These are phyloP conservation scores for Muricea muricata DNA, from an alignment of 92 coral and sea anemone genomes.

Conservation along the genomic window DNA sequence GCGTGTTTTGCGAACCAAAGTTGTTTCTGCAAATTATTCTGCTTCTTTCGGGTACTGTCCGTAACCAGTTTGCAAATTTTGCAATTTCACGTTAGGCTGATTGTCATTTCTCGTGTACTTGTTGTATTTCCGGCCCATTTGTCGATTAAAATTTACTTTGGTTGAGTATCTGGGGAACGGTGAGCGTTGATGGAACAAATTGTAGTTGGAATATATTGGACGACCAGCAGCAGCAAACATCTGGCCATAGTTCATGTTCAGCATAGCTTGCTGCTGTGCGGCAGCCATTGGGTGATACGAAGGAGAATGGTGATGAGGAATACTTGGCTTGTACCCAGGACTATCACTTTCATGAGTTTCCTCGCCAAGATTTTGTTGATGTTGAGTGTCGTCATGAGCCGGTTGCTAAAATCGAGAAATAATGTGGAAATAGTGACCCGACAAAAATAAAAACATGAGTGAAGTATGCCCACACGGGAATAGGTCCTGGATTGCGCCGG, in stretches of 20 bases:
- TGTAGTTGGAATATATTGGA: constrained; percentile 30
- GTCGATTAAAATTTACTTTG: constrained; percentile 27
- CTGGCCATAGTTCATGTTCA: constrained; percentile 43
- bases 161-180: background rate
- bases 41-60: constrained; percentile 13
- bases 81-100: constrained; percentile 19
- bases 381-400: constrained; percentile 26
- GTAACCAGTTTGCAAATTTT: constrained; percentile 15
- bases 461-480: too few relatives aligned
- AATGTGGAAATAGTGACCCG: background rate
- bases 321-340: constrained; percentile 44
- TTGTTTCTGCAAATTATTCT: constrained; percentile 1
- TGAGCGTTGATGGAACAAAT: constrained; percentile 9
- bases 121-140: constrained; percentile 10
- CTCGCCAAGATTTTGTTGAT: constrained; percentile 29
- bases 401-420: background rate
- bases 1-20: too few relatives aligned
- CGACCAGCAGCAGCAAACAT: constrained; percentile 34
- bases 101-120: constrained; percentile 27
- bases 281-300: constrained; percentile 34
- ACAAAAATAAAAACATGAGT: too few relatives aligned
- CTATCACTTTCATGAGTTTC: constrained; percentile 25
- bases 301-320: constrained; percentile 48
- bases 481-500: too few relatives aligned
- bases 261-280: constrained; percentile 21